Conservation (phyloP, 2,888 invertebrate species). For the Trypoxylon attenuatum region DNA sequence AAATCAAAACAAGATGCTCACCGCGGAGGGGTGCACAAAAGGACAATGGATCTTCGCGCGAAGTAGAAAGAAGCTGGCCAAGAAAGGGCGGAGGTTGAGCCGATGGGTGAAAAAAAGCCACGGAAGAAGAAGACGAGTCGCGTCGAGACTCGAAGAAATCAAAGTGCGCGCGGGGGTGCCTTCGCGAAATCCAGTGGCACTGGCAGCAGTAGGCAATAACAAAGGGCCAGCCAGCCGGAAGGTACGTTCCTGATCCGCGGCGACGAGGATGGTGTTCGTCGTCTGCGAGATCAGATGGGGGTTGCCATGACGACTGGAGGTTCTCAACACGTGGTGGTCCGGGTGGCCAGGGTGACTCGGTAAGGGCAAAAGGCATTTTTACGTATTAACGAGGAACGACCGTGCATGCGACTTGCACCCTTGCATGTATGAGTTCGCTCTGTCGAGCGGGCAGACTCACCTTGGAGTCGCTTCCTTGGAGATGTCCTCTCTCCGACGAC, state of each 20-base stretch:
- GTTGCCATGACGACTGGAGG: conserved; percentile 71
- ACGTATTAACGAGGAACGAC: conserved; percentile 68
- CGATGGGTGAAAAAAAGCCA: not conserved
- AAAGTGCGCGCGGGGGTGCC: not conserved
- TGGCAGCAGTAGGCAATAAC: conserved; percentile 16
- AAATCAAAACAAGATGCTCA: not conserved
- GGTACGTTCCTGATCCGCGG: conserved; percentile 50
- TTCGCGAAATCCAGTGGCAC: not conserved
- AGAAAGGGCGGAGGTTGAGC: not conserved
- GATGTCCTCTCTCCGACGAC: not conserved
- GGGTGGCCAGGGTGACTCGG: conserved; percentile 40
- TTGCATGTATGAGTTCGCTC: conserved; percentile 5
- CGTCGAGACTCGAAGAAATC: not conserved
- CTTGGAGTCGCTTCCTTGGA: conserved; percentile 1
- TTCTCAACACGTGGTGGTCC: conserved; percentile 72
- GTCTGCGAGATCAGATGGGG: conserved; percentile 64
- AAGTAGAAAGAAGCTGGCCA: not conserved
- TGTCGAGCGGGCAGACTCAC: not conserved
- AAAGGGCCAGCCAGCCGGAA: conserved; percentile 37
- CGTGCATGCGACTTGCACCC: conserved; percentile 52
- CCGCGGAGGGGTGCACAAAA: not conserved
- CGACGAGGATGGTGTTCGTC: conserved; percentile 44
- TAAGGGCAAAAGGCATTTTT: conserved; percentile 60
- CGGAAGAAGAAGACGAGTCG: not conserved
- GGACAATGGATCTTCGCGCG: not conserved